These are phyloP conservation scores for Crocuta crocuta DNA, from an alignment of 2,113 vertebrate species.

Conservation along the genomic window DNA sequence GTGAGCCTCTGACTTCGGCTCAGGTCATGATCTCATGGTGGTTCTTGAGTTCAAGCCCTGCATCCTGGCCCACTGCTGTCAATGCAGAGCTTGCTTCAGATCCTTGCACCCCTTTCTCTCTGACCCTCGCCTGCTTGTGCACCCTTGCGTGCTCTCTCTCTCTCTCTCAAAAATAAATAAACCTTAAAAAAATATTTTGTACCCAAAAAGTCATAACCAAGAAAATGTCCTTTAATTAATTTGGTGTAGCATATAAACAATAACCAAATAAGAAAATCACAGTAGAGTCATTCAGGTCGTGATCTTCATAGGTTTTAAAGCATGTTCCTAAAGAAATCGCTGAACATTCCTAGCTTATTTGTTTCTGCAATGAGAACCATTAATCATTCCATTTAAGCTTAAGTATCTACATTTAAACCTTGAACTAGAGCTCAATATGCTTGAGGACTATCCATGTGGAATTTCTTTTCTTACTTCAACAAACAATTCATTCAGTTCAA, in stretches of 20 bases:
- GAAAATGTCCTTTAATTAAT: neutral
- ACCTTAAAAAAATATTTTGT: neutral
- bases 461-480: conserved; percentile 61
- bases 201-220: neutral
- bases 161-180: no score
- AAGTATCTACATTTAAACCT: conserved; percentile 38
- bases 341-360: conserved; percentile 46
- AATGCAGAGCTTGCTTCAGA: no score
- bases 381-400: conserved; percentile 13
- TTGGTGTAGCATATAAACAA: neutral
- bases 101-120: no score
- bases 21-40: no score
- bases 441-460: neutral
- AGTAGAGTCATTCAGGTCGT: neutral
- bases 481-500: conserved; percentile 61
- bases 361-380: conserved; percentile 27
- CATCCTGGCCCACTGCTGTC: no score
- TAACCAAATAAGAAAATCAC: neutral
- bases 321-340: neutral
- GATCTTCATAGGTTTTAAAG: neutral
- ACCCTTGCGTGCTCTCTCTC: no score
- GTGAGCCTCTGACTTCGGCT: no score
- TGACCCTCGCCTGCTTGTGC: accelerated
- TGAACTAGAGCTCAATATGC: neutral
- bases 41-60: no score